phyloP scores from a whole-genome alignment of 2,113 vertebrate genomes.

The Saguinus midas region DNA sequence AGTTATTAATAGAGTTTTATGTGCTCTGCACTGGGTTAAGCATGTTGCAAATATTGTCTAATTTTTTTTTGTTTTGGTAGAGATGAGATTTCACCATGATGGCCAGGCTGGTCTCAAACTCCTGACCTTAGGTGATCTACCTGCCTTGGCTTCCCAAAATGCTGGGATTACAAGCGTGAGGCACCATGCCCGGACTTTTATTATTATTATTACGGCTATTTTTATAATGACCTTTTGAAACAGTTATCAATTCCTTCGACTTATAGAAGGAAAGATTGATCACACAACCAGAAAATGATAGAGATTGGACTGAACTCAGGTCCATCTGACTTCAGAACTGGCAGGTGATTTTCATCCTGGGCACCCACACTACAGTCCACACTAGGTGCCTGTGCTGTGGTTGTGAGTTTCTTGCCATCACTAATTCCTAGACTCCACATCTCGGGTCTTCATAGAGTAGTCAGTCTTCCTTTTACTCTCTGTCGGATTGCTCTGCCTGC shows the following conservation, averaged over 20 bases:
- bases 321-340: neutral
- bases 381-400: neutral
- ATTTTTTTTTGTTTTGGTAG: too few species aligned
- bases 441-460: neutral
- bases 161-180: too few species aligned
- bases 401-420: rapidly evolving
- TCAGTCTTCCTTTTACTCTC: neutral
- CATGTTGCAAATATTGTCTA: neutral
- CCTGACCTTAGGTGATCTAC: too few species aligned
- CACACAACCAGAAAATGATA: neutral
- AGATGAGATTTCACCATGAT: too few species aligned
- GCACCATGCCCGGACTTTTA: rapidly evolving
- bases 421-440: neutral
- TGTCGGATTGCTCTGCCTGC: rapidly evolving
- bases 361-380: rapidly evolving
- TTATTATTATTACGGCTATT: too few species aligned
- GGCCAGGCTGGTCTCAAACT: too few species aligned
- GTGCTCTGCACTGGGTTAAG: neutral
- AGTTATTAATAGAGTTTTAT: neutral
- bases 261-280: neutral
- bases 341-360: rapidly evolving
- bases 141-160: too few species aligned
- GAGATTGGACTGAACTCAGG: neutral
- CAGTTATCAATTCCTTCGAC: neutral
- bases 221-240: neutral